phyloP scores from a whole-genome alignment of 2,113 vertebrate species.

The Corythaeola cristata region DNA sequence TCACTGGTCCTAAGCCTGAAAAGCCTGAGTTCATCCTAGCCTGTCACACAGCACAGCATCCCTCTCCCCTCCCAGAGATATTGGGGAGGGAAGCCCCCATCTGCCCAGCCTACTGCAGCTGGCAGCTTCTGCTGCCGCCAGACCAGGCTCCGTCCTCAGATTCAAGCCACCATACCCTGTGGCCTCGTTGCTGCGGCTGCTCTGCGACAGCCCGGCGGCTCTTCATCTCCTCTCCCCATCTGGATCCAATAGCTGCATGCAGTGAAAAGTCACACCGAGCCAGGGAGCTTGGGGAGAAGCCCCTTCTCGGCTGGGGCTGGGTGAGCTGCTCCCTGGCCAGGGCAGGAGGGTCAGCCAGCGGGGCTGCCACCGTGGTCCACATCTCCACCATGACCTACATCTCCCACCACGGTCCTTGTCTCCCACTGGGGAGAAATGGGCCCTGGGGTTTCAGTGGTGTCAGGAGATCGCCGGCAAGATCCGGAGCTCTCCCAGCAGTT shows the following conservation, averaged over 20 bases:
- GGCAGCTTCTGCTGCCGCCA: not conserved
- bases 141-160: not conserved
- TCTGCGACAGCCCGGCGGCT: rapidly evolving
- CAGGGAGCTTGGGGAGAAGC: not conserved
- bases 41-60: not conserved
- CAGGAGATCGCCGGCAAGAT: not conserved
- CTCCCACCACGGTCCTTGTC: not conserved
- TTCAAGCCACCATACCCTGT: not conserved
- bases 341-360: not conserved
- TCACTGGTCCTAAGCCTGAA: not conserved
- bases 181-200: not conserved
- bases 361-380: not conserved
- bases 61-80: not conserved
- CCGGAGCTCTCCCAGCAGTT: not conserved
- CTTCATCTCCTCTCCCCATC: not conserved
- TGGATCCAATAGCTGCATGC: not conserved
- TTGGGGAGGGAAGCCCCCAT: not conserved
- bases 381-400: not conserved
- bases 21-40: not conserved
- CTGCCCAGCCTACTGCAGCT: rapidly evolving
- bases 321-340: not conserved
- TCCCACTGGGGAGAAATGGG: not conserved
- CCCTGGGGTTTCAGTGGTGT: not conserved
- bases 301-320: not conserved
- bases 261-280: rapidly evolving